Evolutionary conservation across 2,888 invertebrate genomes (phyloP).

Genomic region (Pterostichus madidus): DNA sequence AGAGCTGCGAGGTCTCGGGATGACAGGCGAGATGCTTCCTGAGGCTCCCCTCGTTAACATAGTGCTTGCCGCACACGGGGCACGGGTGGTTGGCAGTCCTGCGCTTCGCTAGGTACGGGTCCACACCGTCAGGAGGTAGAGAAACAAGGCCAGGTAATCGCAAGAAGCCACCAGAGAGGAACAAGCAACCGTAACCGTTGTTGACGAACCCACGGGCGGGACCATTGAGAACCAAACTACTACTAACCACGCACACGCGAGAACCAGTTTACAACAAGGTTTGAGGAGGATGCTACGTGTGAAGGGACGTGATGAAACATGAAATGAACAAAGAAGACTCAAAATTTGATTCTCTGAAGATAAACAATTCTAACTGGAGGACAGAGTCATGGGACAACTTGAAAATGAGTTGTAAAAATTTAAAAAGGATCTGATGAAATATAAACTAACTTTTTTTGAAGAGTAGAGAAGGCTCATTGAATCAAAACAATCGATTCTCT

Average conservation of each 20-base stretch:
- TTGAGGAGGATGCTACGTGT: too few species aligned
- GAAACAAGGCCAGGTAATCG: constrained; percentile 77
- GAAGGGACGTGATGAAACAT: too few species aligned
- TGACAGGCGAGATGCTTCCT: constrained; percentile 96
- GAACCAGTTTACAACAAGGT: neutral
- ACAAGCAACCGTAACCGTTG: constrained; percentile 59
- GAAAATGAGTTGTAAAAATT: too few species aligned
- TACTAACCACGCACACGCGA: neutral
- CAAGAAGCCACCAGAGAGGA: constrained; percentile 66
- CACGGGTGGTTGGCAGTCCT: constrained; percentile 96
- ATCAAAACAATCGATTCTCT: too few species aligned
- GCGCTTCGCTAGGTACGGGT: constrained; percentile 94
- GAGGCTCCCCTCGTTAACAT: constrained; percentile 95
- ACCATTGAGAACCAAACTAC: neutral
- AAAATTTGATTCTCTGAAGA: too few species aligned
- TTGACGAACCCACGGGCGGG: neutral
- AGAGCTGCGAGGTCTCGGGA: constrained; percentile 92
- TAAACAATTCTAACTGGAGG: too few species aligned
- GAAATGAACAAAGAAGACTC: too few species aligned
- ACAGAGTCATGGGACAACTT: too few species aligned
- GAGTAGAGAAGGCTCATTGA: too few species aligned
- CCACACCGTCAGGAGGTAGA: constrained; percentile 84
- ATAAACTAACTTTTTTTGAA: too few species aligned
- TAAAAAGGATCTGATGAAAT: too few species aligned
- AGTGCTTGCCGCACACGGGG: constrained; percentile 96